Evolutionary conservation across 2,888 invertebrate genomes (phyloP), one percentile per base, ranked within the genome.

Genomic region (Caenorhabditis macrosperma): DNA sequence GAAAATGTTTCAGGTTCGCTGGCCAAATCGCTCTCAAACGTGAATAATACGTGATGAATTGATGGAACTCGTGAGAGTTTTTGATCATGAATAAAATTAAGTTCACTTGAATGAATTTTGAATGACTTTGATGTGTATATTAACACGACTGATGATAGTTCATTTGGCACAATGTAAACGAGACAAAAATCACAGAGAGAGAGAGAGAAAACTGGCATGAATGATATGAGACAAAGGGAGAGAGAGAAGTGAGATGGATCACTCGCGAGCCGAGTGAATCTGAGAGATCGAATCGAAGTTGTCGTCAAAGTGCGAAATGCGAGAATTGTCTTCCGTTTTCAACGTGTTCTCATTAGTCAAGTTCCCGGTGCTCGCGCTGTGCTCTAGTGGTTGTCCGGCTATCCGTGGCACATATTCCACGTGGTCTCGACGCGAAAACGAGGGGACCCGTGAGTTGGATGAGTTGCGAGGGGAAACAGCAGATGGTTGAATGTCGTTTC

Each of bases 211-310:
- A 48, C 20, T 17, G 48, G 48, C 20, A 48, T n/a, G n/a, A 38
- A 9, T 33, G 33, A 33, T 33, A 33, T 7, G 38, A n/a, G n/a
- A n/a, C n/a, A n/a, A n/a, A n/a, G n/a, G n/a, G n/a, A n/a, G n/a
- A n/a, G n/a, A n/a, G 48, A 12, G 24, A 48, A 24, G 7, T 20
- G 9, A 50, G 44, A 4, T 17, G 5, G 44, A 10, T 20, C 20
- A 44, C n/a, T 17, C 44, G 17, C 44, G n/a, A 44, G 44, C 17
- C 17, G 44, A 44, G n/a, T 57, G 48, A 5, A 54, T 54, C 20
- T 71, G 52, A 15, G 61, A 61, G 3, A 71, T 12, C 9, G 71
- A 71, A 44, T 61, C 71, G 24, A 71, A 71, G 12, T 71, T 61
- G 17, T 71, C 71, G 12, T 30, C 71, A 20, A 61, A 54, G 33